Evolutionary conservation across 2,888 invertebrate genomes (phyloP), one percentile per base, ranked within the genome.

Genomic region (Nysson spinosus): DNA sequence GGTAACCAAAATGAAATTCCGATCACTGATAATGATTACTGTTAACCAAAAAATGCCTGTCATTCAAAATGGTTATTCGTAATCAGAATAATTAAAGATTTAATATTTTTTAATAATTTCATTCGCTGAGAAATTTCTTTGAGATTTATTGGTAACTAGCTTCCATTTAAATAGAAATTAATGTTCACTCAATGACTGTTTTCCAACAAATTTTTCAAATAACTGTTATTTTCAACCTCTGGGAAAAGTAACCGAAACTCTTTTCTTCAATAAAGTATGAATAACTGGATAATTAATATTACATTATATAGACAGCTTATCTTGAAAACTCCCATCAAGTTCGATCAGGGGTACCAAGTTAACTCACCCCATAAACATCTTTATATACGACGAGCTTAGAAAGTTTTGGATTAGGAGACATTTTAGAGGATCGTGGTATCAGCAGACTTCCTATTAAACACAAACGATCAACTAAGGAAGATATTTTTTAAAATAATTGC

Each of bases 221-320:
- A n/a, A n/a, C n/a, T n/a, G n/a, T n/a, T n/a, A n/a, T n/a, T n/a
- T n/a, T n/a, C n/a, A n/a, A n/a, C n/a, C n/a, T n/a, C n/a, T n/a
- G n/a, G n/a, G n/a, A n/a, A 95, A 85, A 95, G 94, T 0, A 89
- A 94, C 63, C 89, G 93, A 71, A 90, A 93, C 78, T 94, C 94
- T 0, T 85, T 95, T 26, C 79, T 93, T 44, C 91, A 92, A 75
- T 94, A 95, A 81, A 93, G 94, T 65, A 94, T 95, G 94, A 90
- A 87, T 19, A 93, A 93, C 75, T 90, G 91, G 83, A 89, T 91
- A 3, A 82, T 93, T 26, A 92, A 92, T 77, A 75, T 89, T 0
- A 42, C 89, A 89, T 6, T 88, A 88, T 55, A 86, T 89, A 82
- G 88, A 88, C 67, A 79, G n/a, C n/a, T 83, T 0, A 66, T 79